Percentiles rank a stretch among this genome's conserved stretches.
Evolutionary conservation across 2,888 invertebrate species (phyloP).

Genomic region (Andrena minutula): DNA sequence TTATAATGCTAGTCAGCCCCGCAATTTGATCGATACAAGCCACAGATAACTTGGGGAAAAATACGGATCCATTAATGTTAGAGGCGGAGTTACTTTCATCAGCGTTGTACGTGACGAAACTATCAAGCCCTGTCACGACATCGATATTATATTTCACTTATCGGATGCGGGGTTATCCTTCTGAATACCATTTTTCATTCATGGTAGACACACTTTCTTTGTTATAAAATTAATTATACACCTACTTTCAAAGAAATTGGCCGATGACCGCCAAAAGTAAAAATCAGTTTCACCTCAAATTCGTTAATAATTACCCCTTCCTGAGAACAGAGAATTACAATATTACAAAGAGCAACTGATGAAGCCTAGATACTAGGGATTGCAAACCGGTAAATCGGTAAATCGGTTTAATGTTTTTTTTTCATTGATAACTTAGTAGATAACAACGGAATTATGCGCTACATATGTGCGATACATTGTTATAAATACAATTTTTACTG

Average conservation of each 20-base stretch:
- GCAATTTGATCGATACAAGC: constrained; percentile 40
- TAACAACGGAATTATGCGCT: no score
- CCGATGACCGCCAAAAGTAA: neutral
- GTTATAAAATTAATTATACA: neutral
- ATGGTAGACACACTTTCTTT: neutral
- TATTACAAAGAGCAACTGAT: constrained; percentile 23
- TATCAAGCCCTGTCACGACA: constrained; percentile 7
- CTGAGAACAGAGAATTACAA: neutral
- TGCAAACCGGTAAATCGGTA: no score
- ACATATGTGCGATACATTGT: no score
- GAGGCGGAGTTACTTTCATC: constrained; percentile 4
- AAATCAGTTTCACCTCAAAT: neutral
- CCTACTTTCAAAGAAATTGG: neutral
- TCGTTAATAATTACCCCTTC: constrained; percentile 2
- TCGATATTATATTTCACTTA: constrained; percentile 18
- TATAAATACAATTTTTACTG: no score
- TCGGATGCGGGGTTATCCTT: neutral
- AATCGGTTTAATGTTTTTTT: no score
- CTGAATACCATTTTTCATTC: constrained; percentile 7
- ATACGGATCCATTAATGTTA: constrained; percentile 32
- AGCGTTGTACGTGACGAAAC: constrained; percentile 11
- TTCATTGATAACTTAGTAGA: no score
- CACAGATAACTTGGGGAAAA: constrained; percentile 6
- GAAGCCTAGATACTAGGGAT: constrained; percentile 28
- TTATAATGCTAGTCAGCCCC: constrained; percentile 24